phyloP scores from a whole-genome alignment of 2,797 vertebrate genomes.

The Mycteria americana region DNA sequence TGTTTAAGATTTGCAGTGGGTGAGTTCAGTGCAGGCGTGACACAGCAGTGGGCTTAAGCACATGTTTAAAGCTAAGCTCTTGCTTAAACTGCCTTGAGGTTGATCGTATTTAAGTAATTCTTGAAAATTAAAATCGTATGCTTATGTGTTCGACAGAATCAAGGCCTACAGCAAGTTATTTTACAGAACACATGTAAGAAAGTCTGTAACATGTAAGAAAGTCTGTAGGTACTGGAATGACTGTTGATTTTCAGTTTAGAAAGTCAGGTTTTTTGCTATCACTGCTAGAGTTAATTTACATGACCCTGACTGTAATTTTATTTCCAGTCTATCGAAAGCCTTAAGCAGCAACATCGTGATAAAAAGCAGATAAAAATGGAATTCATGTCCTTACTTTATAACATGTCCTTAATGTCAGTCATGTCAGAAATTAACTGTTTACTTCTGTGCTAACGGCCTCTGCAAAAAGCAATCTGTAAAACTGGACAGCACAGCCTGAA shows the following conservation, averaged over 20 bases:
- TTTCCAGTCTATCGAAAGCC: conserved; percentile 7
- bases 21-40: neutral
- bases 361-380: neutral
- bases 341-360: neutral
- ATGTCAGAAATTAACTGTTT: neutral
- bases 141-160: neutral
- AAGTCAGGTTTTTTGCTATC: neutral
- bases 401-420: neutral
- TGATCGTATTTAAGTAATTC: neutral
- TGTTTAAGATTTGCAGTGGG: neutral
- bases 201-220: neutral
- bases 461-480: neutral
- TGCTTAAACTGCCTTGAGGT: neutral
- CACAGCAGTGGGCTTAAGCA: neutral
- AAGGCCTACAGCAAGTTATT: neutral
- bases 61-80: neutral
- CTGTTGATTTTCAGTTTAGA: neutral
- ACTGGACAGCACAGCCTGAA: neutral
- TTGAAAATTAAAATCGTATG: neutral
- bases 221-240: neutral
- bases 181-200: neutral
- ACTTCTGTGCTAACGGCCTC: neutral
- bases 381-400: neutral
- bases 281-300: neutral
- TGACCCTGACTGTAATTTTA: neutral